Conservation (phyloP, 1,140 invertebrate species). For the Lysiphlebus fabarum region DNA sequence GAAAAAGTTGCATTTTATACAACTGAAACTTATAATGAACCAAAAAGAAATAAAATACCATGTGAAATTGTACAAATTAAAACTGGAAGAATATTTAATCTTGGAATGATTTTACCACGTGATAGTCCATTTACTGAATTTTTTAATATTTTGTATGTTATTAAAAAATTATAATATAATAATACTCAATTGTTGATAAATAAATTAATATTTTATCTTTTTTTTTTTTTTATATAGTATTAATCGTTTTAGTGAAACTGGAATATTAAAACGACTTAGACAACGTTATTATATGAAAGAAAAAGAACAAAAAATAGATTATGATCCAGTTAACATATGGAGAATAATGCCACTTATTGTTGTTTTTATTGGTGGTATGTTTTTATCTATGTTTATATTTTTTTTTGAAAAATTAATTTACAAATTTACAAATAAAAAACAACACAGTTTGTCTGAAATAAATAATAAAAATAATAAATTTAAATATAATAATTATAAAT, state of each 20-base stretch:
- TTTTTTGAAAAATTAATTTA: too few relatives aligned
- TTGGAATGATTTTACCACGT: conserved; percentile 17
- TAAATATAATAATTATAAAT: too few relatives aligned
- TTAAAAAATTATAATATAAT: too few relatives aligned
- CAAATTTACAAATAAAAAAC: too few relatives aligned
- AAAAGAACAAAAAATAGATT: not conserved
- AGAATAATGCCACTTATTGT: conserved; percentile 22
- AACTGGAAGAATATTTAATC: conserved; percentile 17
- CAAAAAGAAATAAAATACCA: conserved; percentile 12
- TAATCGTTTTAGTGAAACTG: conserved; percentile 22
- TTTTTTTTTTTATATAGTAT: conserved; percentile 25
- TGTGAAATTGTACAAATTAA: conserved; percentile 24
- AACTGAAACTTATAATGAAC: conserved; percentile 19
- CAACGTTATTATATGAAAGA: conserved; percentile 7
- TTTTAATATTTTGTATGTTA: conserved; percentile 18
- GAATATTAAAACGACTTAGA: conserved; percentile 22
- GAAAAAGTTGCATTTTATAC: conserved; percentile 26
- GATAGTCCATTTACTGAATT: conserved; percentile 25
- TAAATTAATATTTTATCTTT: too few relatives aligned
- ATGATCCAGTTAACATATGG: conserved; percentile 15
- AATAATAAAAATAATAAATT: too few relatives aligned
- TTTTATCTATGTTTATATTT: too few relatives aligned
- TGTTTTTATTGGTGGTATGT: too few relatives aligned
- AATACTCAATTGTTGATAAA: conserved; percentile 56
- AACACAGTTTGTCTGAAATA: too few relatives aligned